A percentile compares a stretch with the other conserved stretches of the same genome.
phyloP scores from a whole-genome alignment of 2,797 vertebrate species.

The Ispidina picta region DNA sequence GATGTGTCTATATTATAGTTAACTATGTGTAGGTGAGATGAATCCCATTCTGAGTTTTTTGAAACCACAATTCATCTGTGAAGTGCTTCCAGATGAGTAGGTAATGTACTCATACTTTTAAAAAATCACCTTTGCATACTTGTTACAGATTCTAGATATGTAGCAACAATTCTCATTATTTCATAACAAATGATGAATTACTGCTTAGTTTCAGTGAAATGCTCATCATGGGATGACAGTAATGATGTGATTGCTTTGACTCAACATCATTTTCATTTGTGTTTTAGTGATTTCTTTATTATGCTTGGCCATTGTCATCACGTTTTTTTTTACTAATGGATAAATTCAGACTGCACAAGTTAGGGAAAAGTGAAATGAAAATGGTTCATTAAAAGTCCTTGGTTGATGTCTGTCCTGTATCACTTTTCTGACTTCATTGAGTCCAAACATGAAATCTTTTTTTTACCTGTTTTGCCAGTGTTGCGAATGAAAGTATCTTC shows the following conservation, averaged over 20 bases:
- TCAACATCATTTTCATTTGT: constrained; percentile 1
- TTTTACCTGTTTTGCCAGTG: constrained; percentile 93
- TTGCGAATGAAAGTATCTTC: constrained; percentile 89
- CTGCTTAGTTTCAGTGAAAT: not conserved
- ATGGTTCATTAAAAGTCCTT: not conserved
- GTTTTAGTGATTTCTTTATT: not conserved
- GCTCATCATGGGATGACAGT: not conserved
- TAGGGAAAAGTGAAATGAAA: not conserved
- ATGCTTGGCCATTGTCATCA: not conserved
- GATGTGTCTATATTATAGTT: not conserved
- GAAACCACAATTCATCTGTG: not conserved
- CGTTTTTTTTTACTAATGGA: not conserved
- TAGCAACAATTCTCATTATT: not conserved
- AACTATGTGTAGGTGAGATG: not conserved
- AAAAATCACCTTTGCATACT: not conserved
- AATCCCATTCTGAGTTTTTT: not conserved
- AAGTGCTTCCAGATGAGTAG: not conserved
- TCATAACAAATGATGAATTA: not conserved
- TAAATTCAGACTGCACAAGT: not conserved
- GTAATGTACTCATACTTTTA: not conserved
- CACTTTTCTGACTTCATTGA: not conserved
- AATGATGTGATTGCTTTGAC: not conserved
- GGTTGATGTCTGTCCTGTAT: not conserved
- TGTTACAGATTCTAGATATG: not conserved
- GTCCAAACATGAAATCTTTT: constrained; percentile 1